A percentile compares a stretch with the other conserved stretches of the same genome.
phyloP scores from a whole-genome alignment of 2,888 invertebrate species.

The Erebia palarica region DNA sequence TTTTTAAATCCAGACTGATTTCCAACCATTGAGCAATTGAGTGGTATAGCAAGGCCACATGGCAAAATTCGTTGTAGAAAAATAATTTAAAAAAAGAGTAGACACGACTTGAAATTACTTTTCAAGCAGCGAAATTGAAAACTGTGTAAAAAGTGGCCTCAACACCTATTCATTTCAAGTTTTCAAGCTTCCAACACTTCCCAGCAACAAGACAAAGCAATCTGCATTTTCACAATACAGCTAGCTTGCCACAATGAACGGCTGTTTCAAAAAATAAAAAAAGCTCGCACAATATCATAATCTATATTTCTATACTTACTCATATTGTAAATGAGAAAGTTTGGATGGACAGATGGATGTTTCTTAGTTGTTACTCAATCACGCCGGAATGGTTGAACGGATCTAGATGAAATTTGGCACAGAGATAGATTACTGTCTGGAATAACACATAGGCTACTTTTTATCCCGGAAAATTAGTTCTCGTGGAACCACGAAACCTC shows the following conservation, averaged over 20 bases:
- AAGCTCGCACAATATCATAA: background rate
- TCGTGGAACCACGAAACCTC: too few species aligned
- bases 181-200: constrained; percentile 33
- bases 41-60: background rate
- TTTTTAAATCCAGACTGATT: too few species aligned
- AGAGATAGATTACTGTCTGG: too few species aligned
- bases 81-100: background rate
- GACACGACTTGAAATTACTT: constrained; percentile 26
- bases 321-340: too few species aligned
- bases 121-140: constrained; percentile 28
- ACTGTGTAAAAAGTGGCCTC: constrained; percentile 32
- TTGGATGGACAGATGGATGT: too few species aligned
- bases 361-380: too few species aligned
- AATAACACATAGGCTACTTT: too few species aligned
- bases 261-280: constrained; percentile 37
- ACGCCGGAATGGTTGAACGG: too few species aligned
- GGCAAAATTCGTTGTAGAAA: background rate
- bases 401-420: too few species aligned
- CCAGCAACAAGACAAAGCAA: constrained; percentile 37
- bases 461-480: too few species aligned
- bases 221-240: constrained; percentile 37
- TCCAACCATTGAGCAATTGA: background rate
- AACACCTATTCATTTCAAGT: constrained; percentile 40
- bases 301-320: too few species aligned
- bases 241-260: constrained; percentile 33